Evolutionary conservation across 1,140 invertebrate species (phyloP), one percentile per base, ranked within the genome.

Genomic region (Drosophila mojavensis): DNA sequence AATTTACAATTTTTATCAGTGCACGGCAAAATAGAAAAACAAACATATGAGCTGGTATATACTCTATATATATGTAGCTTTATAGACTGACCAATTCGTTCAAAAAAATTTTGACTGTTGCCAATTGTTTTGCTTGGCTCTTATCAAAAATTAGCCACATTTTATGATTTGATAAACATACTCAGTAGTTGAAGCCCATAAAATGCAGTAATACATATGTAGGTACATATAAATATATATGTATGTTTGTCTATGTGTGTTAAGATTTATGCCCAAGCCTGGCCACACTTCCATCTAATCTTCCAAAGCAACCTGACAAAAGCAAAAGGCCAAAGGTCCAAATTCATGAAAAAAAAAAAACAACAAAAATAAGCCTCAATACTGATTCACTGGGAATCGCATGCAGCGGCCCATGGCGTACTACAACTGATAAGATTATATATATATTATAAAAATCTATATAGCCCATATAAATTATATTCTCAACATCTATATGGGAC

Each of bases 161-260:
- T 64, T 75, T 75, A 75, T 70, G 66, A 64, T 54, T 54, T 64
- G 71, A 74, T 74, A 63, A 74, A 74, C 58, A 61, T 36, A 28
- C 43, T 17, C 55, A 59, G 48, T 66, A 67, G 48, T 54, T 68
- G 41, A 26, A 68, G 64, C 50, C 65, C 50, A 74, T 68, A 62
- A 74, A 69, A 51, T 69, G 71, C 58, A 56, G 39, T 24, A 28
- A 26, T 15, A 30, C 7, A n/a, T 48, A 9, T 30, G 41, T 11
- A 17, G 13, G 36, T 33, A 15, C 36, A 39, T 24, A 20, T 55
- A 20, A 20, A 33, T 41, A 55, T 15, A 10, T 53, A 17, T 15
- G 26, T 28, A 39, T 36, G 43, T 43, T 56, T 51, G 39, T 30
- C 43, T 48, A 10, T 33, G 45, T 24, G 15, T 62, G 43, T 69